Evolutionary conservation across 2,888 invertebrate species (phyloP), one percentile per base, ranked within the genome.

Genomic region (Anthrax anthrax): DNA sequence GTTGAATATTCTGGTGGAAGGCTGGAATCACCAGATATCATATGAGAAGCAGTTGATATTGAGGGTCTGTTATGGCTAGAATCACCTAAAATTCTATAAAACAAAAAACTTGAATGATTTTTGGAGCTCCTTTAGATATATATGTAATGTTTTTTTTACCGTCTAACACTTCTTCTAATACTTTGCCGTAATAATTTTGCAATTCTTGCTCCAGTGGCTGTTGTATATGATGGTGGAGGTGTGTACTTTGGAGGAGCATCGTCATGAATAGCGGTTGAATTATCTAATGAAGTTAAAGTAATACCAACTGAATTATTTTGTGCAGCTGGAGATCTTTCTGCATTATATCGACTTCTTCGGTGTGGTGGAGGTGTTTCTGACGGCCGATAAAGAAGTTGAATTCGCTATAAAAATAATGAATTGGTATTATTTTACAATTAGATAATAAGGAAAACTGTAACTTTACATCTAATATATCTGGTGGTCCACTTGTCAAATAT

Each of bases 161-260:
- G 75, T 49, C 89, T 69, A 42, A 88, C 81, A 64, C 88, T 88
- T 46, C 87, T 71, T 32, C 88, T 68, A 42, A 89, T 75, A 55
- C 87, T 87, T 58, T 84, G 81, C 1, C 88, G 73, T 27, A 84
- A 60, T 57, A 83, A 71, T 60, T 82, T 83, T 8, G 83, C 82
- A 48, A 89, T 74, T 37, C 87, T 69, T 0, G 87, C 88, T 2
- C 91, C 90, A 0, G 91, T 91, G 1, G 91, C 91, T 5, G 90
- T 90, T 29, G 89, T 87, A 62, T 91, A 91, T 1, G 88, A 88
- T 0, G 91, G 91, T 3, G 92, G 92, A 1, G 92, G 91, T 0
- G 90, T 91, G 68, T 92, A 91, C 65, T 91, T 91, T 43, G 91
- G 91, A 4, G 90, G 90, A 2, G 88, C 87, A 70, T 89, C 89